Evolutionary conservation across 2,797 vertebrate genomes (phyloP), one percentile per base, ranked within the genome.

Genomic region (Poeciliopsis presidionis): DNA sequence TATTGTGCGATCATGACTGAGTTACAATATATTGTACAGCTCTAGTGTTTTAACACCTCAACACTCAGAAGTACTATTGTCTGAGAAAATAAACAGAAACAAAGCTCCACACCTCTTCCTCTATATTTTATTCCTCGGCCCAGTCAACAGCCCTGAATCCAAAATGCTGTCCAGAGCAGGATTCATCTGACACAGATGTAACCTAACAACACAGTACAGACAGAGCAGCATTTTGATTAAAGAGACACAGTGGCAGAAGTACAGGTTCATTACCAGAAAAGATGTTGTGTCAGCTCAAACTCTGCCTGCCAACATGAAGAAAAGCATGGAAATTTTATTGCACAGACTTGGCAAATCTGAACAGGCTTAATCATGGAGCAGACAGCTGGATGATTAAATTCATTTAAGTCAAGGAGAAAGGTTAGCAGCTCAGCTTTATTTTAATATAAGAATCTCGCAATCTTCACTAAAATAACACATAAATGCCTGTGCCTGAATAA

Each of bases 221-320:
- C 79, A 45, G 55, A 72, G 59, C 73, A 81, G 79, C 84, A 77
- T 57, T 74, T 53, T 85, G 83, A 90, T 89, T 82, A 77, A 84
- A 82, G 71, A 47, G n/a, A 71, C 72, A 36, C 70, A 82, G 76
- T 61, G 12, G 57, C 22, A 65, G 74, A 82, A 65, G 30, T 47
- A 78, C 59, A 78, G 72, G 51, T 82, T 85, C 81, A 81, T 81
- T 78, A 79, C 83, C 20, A 79, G 74, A 70, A 84, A 80, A 87
- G 47, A 47, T 70, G 80, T 77, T 70, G 77, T 78, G 81, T 88
- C 82, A 85, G 82, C 84, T 85, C 71, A n/a, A 82, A 77, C 53
- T 61, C 2, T 33, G 36, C 18, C 2, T 46, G 49, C 7, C 76
- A 33, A 70, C 76, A 76, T 30, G 57, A 82, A 79, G 61, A 75